Evolutionary conservation across 2,113 vertebrate species (phyloP).

Genomic region (Gobius niger): DNA sequence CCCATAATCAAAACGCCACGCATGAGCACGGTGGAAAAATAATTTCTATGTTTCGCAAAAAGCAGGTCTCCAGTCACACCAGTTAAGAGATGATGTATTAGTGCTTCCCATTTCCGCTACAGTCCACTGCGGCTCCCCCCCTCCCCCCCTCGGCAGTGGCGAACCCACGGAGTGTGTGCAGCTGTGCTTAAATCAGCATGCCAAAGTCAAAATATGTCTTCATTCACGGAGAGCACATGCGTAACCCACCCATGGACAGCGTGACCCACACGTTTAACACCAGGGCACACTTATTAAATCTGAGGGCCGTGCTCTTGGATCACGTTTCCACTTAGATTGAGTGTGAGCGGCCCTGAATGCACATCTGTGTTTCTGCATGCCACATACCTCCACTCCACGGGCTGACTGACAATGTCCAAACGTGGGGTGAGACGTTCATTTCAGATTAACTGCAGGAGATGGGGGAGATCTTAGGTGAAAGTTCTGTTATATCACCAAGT

Average conservation of each 20-base stretch:
- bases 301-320: constrained; percentile 24
- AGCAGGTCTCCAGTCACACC: background rate
- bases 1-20: background rate
- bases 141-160: background rate
- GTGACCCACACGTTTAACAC: constrained; percentile 35
- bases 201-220: constrained; percentile 29
- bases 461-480: background rate
- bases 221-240: constrained; percentile 20
- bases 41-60: background rate
- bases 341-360: constrained; percentile 41
- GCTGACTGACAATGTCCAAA: constrained; percentile 20
- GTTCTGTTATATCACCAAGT: background rate
- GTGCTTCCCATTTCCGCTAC: background rate
- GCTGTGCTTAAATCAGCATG: constrained; percentile 36
- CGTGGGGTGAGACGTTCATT: constrained; percentile 16
- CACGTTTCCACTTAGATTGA: constrained; percentile 37
- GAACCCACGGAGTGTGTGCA: constrained; percentile 14
- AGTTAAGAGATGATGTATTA: background rate
- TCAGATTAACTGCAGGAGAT: constrained; percentile 9
- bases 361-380: constrained; percentile 41
- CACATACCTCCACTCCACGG: constrained; percentile 21
- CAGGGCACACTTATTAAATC: constrained; percentile 33
- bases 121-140: constrained; percentile 7
- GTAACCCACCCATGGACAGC: constrained; percentile 30
- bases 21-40: background rate